These are phyloP conservation scores for Pterocles orientalis DNA, from an alignment of 2,113 vertebrate genomes.

Conservation along the genomic window DNA sequence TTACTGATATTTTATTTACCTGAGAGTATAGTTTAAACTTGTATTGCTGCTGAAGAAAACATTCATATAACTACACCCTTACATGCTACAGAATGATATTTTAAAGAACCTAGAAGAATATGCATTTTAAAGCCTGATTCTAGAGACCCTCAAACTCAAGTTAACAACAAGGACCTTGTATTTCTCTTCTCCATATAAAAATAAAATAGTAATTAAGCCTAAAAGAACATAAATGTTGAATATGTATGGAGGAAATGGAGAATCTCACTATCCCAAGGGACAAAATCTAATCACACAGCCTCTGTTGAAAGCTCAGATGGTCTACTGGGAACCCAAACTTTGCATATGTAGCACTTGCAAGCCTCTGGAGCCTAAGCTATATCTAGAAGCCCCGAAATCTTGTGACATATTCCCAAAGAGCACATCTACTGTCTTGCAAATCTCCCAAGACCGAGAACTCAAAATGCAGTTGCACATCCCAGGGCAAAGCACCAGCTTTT, in stretches of 20 bases:
- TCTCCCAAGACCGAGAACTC: neutral
- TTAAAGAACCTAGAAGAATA: neutral
- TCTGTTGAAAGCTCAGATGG: neutral
- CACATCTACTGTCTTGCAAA: neutral
- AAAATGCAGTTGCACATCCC: neutral
- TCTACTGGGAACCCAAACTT: neutral
- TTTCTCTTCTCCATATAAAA: neutral
- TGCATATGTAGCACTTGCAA: neutral
- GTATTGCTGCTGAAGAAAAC: neutral
- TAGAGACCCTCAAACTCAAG: neutral
- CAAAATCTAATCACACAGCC: neutral
- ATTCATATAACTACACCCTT: neutral
- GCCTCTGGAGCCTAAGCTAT: neutral
- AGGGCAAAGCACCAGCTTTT: neutral
- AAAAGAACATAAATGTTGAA: neutral
- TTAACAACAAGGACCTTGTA: neutral
- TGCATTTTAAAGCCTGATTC: neutral
- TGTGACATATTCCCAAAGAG: neutral
- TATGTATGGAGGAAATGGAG: neutral
- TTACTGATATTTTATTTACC: constrained; percentile 27
- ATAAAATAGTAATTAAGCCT: neutral
- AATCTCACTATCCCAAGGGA: neutral
- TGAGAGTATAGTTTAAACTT: neutral
- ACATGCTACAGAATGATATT: neutral
- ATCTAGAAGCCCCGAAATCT: neutral